Conservation (phyloP, 2,113 vertebrate species). For the Lophotis ruficrista region DNA sequence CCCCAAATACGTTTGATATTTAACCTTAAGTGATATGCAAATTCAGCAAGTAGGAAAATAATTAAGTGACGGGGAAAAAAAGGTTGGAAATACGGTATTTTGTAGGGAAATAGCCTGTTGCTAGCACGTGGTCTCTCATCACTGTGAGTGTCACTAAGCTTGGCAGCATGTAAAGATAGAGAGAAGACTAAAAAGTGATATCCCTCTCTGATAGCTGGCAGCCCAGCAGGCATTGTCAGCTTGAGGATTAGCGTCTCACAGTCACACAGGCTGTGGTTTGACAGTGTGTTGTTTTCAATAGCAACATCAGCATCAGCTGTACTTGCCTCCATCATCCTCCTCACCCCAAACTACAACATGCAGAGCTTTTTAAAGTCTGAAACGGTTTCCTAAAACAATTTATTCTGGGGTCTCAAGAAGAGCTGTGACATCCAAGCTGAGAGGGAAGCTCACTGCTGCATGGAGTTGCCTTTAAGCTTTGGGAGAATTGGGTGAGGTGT, state of each 20-base stretch:
- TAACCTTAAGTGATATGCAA: not conserved
- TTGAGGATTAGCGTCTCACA: not conserved
- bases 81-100: not conserved
- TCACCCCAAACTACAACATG: not conserved
- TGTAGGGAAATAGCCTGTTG: not conserved
- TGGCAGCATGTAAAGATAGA: not conserved
- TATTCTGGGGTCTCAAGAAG: not conserved
- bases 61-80: not conserved
- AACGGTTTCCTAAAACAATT: not conserved
- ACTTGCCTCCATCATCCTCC: not conserved
- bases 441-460: not conserved
- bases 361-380: not conserved
- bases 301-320: not conserved
- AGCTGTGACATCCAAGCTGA: not conserved
- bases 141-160: not conserved
- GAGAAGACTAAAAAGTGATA: not conserved
- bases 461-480: not conserved
- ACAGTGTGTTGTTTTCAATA: not conserved
- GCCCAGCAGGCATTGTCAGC: not conserved
- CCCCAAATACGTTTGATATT: not conserved
- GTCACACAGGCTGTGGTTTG: not conserved
- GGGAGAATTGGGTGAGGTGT: not conserved
- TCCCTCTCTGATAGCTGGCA: not conserved
- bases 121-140: not conserved
- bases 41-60: not conserved